These are phyloP conservation scores for Quadriops clusia DNA, from an alignment of 2,888 invertebrate species.

Conservation along the genomic window DNA sequence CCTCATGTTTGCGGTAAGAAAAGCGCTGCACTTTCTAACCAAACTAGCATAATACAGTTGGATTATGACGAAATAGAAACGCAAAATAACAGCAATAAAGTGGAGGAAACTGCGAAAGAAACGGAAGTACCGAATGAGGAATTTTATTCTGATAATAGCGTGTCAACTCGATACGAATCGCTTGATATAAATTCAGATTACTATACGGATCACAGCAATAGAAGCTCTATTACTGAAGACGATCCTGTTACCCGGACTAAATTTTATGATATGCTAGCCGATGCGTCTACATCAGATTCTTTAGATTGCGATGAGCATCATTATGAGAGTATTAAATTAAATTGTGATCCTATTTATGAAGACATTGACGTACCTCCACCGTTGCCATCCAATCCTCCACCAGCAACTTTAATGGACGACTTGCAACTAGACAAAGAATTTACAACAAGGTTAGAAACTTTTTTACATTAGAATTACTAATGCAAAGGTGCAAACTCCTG, in stretches of 20 bases:
- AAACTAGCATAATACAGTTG: constrained; percentile 43
- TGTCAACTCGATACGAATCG: constrained; percentile 61
- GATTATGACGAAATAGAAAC: constrained; percentile 55
- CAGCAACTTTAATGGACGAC: constrained; percentile 49
- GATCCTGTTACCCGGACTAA: constrained; percentile 52
- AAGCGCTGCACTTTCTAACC: constrained; percentile 29
- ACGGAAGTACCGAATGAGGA: constrained; percentile 30
- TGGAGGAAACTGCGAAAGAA: too few species aligned
- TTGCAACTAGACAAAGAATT: constrained; percentile 59
- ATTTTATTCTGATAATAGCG: constrained; percentile 39
- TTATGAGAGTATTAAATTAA: constrained; percentile 57
- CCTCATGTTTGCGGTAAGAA: constrained; percentile 65
- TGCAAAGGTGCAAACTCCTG: too few species aligned
- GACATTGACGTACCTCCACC: constrained; percentile 71
- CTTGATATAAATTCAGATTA: constrained; percentile 65
- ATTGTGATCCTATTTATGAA: constrained; percentile 66
- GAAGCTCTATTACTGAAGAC: constrained; percentile 44
- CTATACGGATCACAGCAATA: constrained; percentile 49
- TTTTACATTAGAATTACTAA: too few species aligned
- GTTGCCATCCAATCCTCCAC: constrained; percentile 66
- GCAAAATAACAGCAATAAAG: constrained; percentile 30
- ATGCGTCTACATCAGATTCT: constrained; percentile 56
- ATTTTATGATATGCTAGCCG: constrained; percentile 62
- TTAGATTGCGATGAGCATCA: constrained; percentile 55
- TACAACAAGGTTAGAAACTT: constrained; percentile 44